Conservation (phyloP, 30 jellyfish, hydroid and myxozoan genomes). For the Pelagia noctiluca region DNA sequence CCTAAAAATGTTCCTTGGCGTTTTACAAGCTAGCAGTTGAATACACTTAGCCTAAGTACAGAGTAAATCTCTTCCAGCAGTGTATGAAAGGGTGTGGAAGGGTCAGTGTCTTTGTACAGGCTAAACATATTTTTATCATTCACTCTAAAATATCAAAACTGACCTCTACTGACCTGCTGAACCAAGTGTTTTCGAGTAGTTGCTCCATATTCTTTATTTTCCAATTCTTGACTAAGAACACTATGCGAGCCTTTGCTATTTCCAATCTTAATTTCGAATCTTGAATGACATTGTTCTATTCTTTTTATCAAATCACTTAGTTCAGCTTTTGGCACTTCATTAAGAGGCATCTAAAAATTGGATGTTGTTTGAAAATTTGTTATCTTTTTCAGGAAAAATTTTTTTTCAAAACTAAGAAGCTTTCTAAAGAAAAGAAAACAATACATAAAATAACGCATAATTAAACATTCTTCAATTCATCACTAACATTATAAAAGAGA, state of each 20-base stretch:
- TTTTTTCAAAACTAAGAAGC: no score
- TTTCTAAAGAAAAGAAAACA: no score
- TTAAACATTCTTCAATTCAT: no score
- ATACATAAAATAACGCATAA: no score
- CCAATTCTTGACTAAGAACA: conserved; percentile 66
- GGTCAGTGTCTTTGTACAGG: not conserved
- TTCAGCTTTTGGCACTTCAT: conserved; percentile 52
- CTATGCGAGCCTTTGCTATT: conserved; percentile 50
- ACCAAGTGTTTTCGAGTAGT: conserved; percentile 68
- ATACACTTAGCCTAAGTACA: no score
- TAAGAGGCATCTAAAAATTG: conserved; percentile 68
- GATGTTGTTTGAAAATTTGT: no score
- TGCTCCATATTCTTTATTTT: conserved; percentile 70
- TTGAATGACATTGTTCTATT: conserved; percentile 39
- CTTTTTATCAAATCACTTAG: conserved; percentile 59
- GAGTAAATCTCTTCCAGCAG: no score
- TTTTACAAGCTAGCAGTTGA: no score
- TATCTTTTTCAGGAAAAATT: no score
- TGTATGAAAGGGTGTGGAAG: not conserved
- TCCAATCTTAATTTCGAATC: not conserved
- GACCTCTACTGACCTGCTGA: conserved; percentile 68
- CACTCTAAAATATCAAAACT: not conserved
- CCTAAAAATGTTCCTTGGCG: no score
- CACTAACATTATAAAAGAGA: no score
- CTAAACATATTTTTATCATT: not conserved